A percentile compares a stretch with the other conserved stretches of the same genome.
phyloP scores from a whole-genome alignment of 2,888 invertebrate genomes.

The Sinhomidia bicolor region DNA sequence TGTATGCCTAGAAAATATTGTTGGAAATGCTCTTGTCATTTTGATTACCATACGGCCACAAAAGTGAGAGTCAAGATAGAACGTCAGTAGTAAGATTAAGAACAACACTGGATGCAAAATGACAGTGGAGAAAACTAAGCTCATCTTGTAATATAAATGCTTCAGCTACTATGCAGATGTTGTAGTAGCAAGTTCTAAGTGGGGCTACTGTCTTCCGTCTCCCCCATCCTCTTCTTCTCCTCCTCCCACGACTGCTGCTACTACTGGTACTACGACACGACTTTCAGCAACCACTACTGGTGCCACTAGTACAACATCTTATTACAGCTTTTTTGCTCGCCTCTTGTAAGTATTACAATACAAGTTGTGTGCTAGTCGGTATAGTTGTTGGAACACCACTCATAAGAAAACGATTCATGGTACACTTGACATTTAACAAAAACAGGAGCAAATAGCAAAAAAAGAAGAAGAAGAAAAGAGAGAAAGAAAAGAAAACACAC shows the following conservation, averaged over 20 bases:
- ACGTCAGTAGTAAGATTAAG: conserved; percentile 52
- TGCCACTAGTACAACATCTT: neutral
- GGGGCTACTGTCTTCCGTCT: neutral
- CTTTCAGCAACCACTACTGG: neutral
- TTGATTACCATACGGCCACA: conserved; percentile 70
- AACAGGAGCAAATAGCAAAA: conserved; percentile 21
- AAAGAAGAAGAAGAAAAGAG: neutral
- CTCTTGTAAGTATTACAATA: neutral
- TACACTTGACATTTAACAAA: conserved; percentile 66
- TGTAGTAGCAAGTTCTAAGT: neutral
- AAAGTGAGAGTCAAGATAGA: conserved; percentile 47
- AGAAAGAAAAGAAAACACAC: conserved; percentile 34
- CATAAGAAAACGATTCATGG: conserved; percentile 64
- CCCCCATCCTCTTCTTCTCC: neutral
- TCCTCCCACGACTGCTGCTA: neutral
- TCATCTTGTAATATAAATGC: conserved; percentile 6
- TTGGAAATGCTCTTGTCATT: conserved; percentile 67
- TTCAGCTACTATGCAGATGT: no score
- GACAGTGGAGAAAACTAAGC: conserved; percentile 36
- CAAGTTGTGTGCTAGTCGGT: neutral
- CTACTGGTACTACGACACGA: neutral
- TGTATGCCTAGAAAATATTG: conserved; percentile 60
- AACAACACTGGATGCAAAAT: conserved; percentile 48
- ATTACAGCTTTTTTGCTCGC: no score
- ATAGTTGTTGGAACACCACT: conserved; percentile 18